Base-by-base conservation (phyloP, 2,113 vertebrate genomes). In the Ptyas mucosa region DNA sequence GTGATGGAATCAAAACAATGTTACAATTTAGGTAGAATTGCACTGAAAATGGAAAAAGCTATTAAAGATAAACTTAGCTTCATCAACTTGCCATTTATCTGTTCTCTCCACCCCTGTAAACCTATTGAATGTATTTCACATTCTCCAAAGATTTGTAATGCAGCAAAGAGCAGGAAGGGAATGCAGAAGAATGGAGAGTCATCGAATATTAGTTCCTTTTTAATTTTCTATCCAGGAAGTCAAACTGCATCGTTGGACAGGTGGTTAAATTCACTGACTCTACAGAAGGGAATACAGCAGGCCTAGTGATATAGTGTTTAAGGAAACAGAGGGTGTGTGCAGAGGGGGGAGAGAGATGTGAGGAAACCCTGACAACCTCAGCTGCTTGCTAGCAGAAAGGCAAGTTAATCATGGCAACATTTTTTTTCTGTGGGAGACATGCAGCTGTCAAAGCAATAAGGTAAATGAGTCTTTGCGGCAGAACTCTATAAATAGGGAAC, bases 401-500 rank as follows among this genome's bases (percentile, higher is more conserved):
- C 92, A 97, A 97, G 96, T 97, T 96, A 96, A 97, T 97, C 94
- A 95, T 94, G 92, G 96, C 96, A 97, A 98, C 97, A 97, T 97
- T 52, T 58, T 58, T 49, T 54, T 46, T 55, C 87, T 97, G 95
- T 96, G 52, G 94, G 96, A 97, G 97, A 98, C 96, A 97, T 97
- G 97, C 98, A 98, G 98, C 98, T 98, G 98, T 97, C 97, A 96
- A 96, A 97, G 97, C 97, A 97, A 96, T 97, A 98, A 98, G 97
- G 98, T 98, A 97, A 98, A 98, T 97, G 98, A 98, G 97, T 94
- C 97, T 98, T 96, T 95, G 97, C 97, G 93, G 96, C 52, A 96
- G 97, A 97, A 98, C 97, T 97, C 97, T 95, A 96, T 97, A 97
- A 98, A 98, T 97, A 97, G 97, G 94, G 92, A 95, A 98, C 98